These are phyloP conservation scores for Todus mexicanus DNA, from an alignment of 2,797 vertebrate genomes.

Conservation along the genomic window DNA sequence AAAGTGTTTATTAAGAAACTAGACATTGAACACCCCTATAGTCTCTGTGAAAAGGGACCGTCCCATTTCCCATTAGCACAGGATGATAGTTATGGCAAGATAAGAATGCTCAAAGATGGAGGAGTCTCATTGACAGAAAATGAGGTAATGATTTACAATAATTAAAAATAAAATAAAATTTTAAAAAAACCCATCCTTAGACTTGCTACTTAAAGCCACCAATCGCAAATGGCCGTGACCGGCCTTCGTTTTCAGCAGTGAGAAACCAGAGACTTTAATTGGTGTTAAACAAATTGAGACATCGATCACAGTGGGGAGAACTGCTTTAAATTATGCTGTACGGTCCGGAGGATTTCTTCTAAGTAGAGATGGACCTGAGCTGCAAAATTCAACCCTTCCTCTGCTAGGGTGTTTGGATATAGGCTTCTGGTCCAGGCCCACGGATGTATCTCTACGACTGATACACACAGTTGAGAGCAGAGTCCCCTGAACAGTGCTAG, in stretches of 20 bases:
- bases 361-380: slow-evolving; percentile 68
- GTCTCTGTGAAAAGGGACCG: slow-evolving; percentile 79
- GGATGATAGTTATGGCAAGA: slow-evolving; percentile 75
- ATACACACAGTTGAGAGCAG: slow-evolving; percentile 57
- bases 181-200: slow-evolving; percentile 43
- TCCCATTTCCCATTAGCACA: slow-evolving; percentile 79
- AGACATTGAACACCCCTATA: slow-evolving; percentile 83
- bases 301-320: slow-evolving; percentile 69
- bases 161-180: slow-evolving; percentile 70
- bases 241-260: slow-evolving; percentile 54
- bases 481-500: slow-evolving; percentile 63
- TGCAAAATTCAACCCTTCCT: slow-evolving; percentile 66
- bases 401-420: slow-evolving; percentile 53
- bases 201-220: slow-evolving; percentile 78
- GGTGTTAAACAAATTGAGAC: slow-evolving; percentile 62
- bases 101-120: slow-evolving; percentile 72
- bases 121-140: slow-evolving; percentile 73
- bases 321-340: slow-evolving; percentile 59
- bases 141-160: slow-evolving; percentile 82
- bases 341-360: slow-evolving; percentile 56
- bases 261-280: slow-evolving; percentile 60
- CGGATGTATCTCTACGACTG: slow-evolving; percentile 29
- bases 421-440: slow-evolving; percentile 65
- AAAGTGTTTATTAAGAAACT: slow-evolving; percentile 89
- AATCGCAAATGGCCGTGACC: slow-evolving; percentile 54